Evolutionary conservation across 2,888 invertebrate genomes (phyloP).

Genomic region (Caenorhabditis virilis): DNA sequence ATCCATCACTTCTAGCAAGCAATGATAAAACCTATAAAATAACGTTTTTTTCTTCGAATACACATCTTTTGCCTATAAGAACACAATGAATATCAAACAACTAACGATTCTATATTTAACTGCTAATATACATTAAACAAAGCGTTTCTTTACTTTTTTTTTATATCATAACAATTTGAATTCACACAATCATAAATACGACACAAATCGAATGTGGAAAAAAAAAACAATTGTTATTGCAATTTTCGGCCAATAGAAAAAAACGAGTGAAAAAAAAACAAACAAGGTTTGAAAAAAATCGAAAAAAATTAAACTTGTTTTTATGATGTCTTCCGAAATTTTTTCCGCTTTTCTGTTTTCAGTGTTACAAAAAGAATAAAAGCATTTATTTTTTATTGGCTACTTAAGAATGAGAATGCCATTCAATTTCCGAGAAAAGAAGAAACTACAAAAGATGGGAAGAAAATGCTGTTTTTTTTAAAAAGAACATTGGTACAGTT

Average conservation of each 20-base stretch:
- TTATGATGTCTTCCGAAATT: neutral
- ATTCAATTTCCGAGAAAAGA: no score
- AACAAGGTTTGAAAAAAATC: neutral
- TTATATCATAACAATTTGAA: no score
- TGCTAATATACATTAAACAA: no score
- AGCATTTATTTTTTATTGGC: neutral
- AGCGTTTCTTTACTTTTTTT: no score
- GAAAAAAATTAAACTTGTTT: no score
- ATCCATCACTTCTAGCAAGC: slow-evolving; percentile 77
- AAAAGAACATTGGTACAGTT: no score
- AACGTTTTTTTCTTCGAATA: no score
- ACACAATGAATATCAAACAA: no score
- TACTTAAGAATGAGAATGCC: neutral
- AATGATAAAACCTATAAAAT: slow-evolving; percentile 75
- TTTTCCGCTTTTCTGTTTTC: neutral
- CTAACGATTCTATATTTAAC: no score
- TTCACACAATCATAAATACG: neutral
- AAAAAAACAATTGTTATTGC: neutral
- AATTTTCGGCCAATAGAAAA: neutral
- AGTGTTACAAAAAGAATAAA: neutral
- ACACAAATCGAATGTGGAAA: neutral
- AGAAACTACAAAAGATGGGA: no score
- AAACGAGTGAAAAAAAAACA: slow-evolving; percentile 3
- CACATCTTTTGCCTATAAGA: no score
- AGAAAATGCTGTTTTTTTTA: no score